Evolutionary conservation across 2,888 invertebrate species (phyloP).

Genomic region (Meiosimyza decipiens): DNA sequence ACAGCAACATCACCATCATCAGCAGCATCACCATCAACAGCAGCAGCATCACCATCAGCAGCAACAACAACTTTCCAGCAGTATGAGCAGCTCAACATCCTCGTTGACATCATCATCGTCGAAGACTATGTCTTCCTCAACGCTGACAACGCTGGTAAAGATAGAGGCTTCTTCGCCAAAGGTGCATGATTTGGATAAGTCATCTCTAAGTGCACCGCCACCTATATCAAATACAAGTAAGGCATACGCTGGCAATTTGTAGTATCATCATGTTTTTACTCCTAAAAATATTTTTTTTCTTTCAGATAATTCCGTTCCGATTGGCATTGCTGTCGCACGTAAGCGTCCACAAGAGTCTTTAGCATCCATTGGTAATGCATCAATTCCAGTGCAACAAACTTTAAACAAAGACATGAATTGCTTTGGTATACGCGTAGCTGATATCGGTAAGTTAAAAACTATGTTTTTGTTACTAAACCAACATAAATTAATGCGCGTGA

Average conservation of each 20-base stretch:
- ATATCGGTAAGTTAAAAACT: conserved; percentile 59
- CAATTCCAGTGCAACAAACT: conserved; percentile 58
- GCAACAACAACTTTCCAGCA: conserved; percentile 49
- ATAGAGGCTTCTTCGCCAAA: conserved; percentile 66
- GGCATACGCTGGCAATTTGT: conserved; percentile 18
- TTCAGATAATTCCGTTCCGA: conserved; percentile 75
- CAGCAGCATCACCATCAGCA: conserved; percentile 47
- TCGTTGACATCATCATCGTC: conserved; percentile 54
- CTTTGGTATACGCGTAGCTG: conserved; percentile 65
- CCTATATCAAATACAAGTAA: conserved; percentile 52
- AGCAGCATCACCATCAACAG: conserved; percentile 46
- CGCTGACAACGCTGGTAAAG: conserved; percentile 64
- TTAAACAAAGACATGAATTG: conserved; percentile 66
- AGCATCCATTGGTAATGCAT: conserved; percentile 63
- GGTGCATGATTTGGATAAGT: conserved; percentile 60
- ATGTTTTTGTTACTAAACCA: too few species aligned
- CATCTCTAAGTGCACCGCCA: conserved; percentile 39
- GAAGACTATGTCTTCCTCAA: conserved; percentile 62
- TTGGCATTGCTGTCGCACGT: conserved; percentile 86
- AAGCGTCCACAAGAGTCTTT: conserved; percentile 71
- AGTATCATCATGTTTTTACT: neutral
- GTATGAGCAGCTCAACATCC: conserved; percentile 50
- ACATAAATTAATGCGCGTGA: too few species aligned
- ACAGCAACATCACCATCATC: conserved; percentile 49
- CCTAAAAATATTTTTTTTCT: conserved; percentile 21